These are phyloP conservation scores for Lepidocolaptes lacrymiger DNA, from an alignment of 2,797 vertebrate genomes.

Conservation along the genomic window DNA sequence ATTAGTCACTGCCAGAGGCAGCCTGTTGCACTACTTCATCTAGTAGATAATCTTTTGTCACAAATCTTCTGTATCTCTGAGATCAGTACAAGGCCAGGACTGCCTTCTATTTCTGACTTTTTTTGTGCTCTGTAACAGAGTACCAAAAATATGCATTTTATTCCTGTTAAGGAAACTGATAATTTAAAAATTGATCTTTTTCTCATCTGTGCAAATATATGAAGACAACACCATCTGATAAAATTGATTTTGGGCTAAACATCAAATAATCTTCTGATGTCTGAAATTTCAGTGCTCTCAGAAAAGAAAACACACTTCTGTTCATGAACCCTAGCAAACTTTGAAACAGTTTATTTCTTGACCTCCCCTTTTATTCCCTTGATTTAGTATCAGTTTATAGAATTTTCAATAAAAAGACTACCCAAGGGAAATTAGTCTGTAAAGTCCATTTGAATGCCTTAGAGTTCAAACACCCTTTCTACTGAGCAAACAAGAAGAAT, in stretches of 20 bases:
- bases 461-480: background rate
- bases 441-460: conserved; percentile 24
- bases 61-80: background rate
- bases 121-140: background rate
- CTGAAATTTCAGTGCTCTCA: background rate
- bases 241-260: background rate
- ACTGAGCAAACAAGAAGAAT: background rate
- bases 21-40: background rate
- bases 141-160: background rate
- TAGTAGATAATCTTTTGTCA: background rate
- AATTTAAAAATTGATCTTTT: background rate
- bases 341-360: background rate
- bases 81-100: background rate
- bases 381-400: conserved; percentile 16
- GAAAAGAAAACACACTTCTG: background rate
- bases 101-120: background rate
- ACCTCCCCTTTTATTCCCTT: background rate
- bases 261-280: background rate
- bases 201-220: background rate
- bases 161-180: background rate
- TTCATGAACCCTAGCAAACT: background rate
- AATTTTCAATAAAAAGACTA: background rate
- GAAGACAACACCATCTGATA: background rate
- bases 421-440: conserved; percentile 14
- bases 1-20: background rate